Percentiles rank a stretch among this genome's conserved stretches.
These are phyloP conservation scores for Setophaga kirtlandii DNA, from an alignment of 2,113 vertebrate genomes.

Conservation along the genomic window DNA sequence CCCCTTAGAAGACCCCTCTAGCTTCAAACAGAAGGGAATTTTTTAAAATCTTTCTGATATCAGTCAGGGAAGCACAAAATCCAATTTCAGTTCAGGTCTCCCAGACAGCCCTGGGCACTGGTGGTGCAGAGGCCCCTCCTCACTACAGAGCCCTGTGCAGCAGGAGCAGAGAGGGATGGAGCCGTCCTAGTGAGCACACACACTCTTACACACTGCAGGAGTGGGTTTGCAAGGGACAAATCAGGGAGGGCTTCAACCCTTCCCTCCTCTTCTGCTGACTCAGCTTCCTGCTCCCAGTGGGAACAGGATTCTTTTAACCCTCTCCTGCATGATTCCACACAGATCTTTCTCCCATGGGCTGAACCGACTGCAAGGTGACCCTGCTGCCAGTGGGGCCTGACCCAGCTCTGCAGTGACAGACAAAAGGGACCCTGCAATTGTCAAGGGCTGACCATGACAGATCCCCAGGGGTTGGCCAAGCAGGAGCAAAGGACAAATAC, in stretches of 20 bases:
- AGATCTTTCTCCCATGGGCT: background rate
- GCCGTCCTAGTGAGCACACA: background rate
- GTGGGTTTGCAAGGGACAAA: background rate
- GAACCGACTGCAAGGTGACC: background rate
- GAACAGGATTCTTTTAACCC: background rate
- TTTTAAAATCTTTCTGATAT: background rate
- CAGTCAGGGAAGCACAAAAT: slow-evolving; percentile 28
- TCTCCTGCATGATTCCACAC: background rate
- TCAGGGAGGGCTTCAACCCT: background rate
- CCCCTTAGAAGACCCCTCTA: background rate
- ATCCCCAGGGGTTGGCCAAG: fast-evolving
- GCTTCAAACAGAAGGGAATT: background rate
- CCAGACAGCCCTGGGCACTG: background rate
- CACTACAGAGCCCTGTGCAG: background rate
- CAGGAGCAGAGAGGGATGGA: background rate
- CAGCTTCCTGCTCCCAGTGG: background rate
- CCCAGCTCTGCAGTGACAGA: background rate
- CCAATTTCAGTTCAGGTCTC: background rate
- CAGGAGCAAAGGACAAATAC: background rate
- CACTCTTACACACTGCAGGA: background rate
- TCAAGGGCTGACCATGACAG: background rate
- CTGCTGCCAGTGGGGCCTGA: background rate
- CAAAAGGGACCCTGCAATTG: background rate
- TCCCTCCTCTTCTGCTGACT: background rate
- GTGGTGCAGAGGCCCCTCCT: background rate